Conservation (phyloP, 2,113 vertebrate species). For the Progne subis region DNA sequence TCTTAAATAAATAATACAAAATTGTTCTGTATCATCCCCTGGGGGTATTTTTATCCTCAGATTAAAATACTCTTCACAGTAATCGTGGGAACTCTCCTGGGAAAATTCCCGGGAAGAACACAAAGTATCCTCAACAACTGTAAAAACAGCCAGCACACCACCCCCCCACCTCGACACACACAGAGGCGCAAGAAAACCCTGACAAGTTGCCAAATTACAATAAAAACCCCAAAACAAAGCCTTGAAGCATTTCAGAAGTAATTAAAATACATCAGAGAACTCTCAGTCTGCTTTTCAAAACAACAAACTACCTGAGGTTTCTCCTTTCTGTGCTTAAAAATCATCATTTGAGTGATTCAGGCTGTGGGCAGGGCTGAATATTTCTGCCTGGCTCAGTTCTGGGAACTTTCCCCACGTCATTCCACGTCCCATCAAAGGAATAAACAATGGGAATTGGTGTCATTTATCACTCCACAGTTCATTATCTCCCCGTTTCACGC, state of each 20-base stretch:
- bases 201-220: background rate
- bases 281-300: background rate
- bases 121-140: background rate
- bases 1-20: background rate
- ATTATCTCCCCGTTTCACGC: accelerated
- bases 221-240: background rate
- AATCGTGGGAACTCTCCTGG: background rate
- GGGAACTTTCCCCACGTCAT: background rate
- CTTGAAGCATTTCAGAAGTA: background rate
- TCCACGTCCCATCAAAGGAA: accelerated
- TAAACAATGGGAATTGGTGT: accelerated
- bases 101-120: background rate
- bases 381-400: background rate
- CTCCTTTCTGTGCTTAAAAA: background rate
- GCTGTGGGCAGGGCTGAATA: background rate
- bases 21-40: background rate
- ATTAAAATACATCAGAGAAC: background rate
- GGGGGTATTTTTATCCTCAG: background rate
- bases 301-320: background rate
- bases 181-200: background rate
- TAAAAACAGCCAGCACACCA: background rate
- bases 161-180: background rate
- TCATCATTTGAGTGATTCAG: background rate
- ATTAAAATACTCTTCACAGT: background rate
- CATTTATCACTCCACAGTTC: constrained; percentile 16